These are phyloP conservation scores for Pteropus rufus DNA, from an alignment of 2,797 vertebrate species.

Conservation along the genomic window DNA sequence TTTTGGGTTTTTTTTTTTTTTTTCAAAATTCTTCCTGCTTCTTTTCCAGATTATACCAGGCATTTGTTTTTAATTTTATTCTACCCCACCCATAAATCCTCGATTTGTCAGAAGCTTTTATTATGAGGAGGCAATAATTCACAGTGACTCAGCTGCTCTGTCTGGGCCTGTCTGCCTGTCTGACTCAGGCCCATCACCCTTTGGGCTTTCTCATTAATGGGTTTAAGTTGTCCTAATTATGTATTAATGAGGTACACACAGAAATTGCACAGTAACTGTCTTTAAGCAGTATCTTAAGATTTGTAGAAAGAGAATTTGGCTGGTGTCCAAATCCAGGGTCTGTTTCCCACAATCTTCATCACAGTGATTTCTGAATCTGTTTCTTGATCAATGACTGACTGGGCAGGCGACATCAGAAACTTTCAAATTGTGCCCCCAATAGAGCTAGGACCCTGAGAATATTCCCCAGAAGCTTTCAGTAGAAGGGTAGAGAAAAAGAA, in stretches of 20 bases:
- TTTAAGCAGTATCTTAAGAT: not conserved
- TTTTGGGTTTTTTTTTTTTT: not conserved
- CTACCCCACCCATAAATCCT: not conserved
- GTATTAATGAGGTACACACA: not conserved
- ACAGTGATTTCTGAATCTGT: not conserved
- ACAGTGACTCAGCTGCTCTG: not conserved
- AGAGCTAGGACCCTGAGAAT: not conserved
- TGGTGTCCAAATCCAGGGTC: not conserved
- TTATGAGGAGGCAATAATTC: not conserved
- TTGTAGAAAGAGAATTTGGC: not conserved
- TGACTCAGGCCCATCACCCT: not conserved
- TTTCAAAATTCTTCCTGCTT: not conserved
- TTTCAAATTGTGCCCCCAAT: not conserved
- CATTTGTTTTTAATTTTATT: not conserved
- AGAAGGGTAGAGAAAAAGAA: not conserved
- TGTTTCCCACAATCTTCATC: not conserved
- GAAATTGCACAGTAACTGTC: not conserved
- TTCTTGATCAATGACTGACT: not conserved
- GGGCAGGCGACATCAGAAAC: not conserved
- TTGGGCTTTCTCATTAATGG: not conserved
- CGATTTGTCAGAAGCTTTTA: not conserved
- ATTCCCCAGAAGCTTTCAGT: not conserved
- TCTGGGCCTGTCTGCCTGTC: not conserved
- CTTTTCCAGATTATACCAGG: not conserved
- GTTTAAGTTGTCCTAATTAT: not conserved